A percentile compares a stretch with the other conserved stretches of the same genome.
Evolutionary conservation across 2,113 vertebrate species (phyloP).

Genomic region (Pristiophorus japonicus): DNA sequence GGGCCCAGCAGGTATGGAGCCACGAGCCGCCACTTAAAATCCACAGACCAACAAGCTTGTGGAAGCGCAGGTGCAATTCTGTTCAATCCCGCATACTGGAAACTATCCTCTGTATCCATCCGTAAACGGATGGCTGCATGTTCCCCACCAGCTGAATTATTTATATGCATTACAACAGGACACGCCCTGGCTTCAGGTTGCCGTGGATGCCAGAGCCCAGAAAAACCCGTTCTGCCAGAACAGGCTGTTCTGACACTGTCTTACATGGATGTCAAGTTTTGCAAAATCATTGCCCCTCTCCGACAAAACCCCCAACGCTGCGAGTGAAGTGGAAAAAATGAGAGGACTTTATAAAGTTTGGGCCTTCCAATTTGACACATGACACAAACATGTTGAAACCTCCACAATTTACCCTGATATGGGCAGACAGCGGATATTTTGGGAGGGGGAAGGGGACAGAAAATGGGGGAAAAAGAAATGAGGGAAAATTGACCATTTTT

Average conservation of each 20-base stretch:
- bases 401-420: neutral
- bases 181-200: neutral
- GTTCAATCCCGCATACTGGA: neutral
- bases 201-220: neutral
- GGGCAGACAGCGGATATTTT: neutral
- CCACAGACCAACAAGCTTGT: neutral
- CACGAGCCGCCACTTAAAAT: neutral
- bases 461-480: neutral
- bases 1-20: neutral
- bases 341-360: neutral
- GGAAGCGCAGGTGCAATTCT: neutral
- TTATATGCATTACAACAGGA: neutral
- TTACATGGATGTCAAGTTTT: neutral
- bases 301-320: neutral
- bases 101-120: neutral
- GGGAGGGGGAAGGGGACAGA: neutral
- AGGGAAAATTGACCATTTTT: neutral
- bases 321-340: neutral
- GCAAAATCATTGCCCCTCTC: neutral
- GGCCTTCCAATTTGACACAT: neutral
- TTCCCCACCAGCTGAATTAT: neutral
- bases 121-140: neutral
- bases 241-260: neutral
- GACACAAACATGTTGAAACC: neutral
- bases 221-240: neutral